phyloP scores from a whole-genome alignment of 2,797 vertebrate genomes.

The Columba guinea region DNA sequence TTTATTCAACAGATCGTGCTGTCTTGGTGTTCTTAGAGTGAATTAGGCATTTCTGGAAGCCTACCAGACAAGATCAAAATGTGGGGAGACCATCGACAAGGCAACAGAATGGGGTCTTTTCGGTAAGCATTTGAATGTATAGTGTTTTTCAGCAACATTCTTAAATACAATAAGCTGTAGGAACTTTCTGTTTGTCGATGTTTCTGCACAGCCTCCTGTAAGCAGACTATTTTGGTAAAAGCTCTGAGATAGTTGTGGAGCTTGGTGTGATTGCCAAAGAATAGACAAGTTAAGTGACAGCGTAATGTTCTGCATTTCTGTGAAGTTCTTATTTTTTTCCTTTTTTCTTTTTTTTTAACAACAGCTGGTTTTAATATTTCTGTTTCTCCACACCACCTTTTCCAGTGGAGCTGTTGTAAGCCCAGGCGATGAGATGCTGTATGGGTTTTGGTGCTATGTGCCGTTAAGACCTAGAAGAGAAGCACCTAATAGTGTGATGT shows the following conservation, averaged over 20 bases:
- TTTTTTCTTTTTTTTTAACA: neutral
- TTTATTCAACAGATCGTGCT: conserved; percentile 63
- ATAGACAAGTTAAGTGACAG: neutral
- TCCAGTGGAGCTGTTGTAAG: neutral
- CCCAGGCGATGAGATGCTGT: neutral
- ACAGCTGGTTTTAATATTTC: neutral
- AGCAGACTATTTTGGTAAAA: neutral
- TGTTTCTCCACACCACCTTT: neutral
- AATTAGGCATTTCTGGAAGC: conserved; percentile 41
- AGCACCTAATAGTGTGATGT: neutral
- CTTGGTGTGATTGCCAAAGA: neutral
- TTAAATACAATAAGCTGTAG: neutral
- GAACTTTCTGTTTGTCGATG: neutral
- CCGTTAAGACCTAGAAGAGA: neutral
- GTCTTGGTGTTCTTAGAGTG: conserved; percentile 38
- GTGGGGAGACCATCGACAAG: conserved; percentile 80
- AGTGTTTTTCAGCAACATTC: neutral
- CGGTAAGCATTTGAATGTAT: conserved; percentile 69
- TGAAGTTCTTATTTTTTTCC: neutral
- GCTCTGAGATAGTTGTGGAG: neutral
- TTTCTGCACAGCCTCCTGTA: neutral
- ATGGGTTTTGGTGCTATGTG: neutral
- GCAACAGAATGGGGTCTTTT: conserved; percentile 78
- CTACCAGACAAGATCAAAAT: conserved; percentile 64
- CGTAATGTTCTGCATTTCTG: neutral